Conservation (phyloP, 2,888 invertebrate genomes). For the Brachypterus glaber region DNA sequence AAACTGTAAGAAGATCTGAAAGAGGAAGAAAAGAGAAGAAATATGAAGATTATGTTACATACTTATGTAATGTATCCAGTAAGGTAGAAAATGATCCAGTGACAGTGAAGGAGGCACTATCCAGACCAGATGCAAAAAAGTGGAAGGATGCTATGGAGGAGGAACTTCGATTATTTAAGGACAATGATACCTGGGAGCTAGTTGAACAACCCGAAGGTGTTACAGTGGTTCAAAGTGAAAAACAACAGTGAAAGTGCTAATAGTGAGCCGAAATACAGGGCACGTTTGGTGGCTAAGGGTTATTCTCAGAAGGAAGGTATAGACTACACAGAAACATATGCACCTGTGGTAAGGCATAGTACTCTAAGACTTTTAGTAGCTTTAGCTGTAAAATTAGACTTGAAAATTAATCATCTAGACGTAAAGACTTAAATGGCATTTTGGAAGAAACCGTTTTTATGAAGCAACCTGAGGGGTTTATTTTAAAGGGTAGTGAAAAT, state of each 20-base stretch:
- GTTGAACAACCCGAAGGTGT: constrained; percentile 17
- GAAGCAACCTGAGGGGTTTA: constrained; percentile 19
- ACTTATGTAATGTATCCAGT: constrained; percentile 10
- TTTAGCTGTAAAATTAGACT: constrained; percentile 14
- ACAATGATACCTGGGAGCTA: constrained; percentile 27
- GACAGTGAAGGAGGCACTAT: constrained; percentile 22
- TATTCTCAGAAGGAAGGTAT: constrained; percentile 17
- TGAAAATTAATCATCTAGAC: constrained; percentile 19
- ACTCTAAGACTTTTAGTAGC: constrained; percentile 21
- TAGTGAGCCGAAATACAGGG: constrained; percentile 17
- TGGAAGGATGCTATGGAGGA: constrained; percentile 25
- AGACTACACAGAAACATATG: constrained; percentile 22
- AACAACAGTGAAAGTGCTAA: too few species aligned
- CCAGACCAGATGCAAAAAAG: constrained; percentile 19
- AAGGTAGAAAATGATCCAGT: constrained; percentile 12
- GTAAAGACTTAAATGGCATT: constrained; percentile 25
- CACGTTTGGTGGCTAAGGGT: constrained; percentile 14
- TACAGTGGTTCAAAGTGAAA: constrained; percentile 17
- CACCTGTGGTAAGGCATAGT: constrained; percentile 21
- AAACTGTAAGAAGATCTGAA: constrained; percentile 17
- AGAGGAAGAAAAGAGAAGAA: constrained; percentile 18
- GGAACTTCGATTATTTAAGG: constrained; percentile 23
- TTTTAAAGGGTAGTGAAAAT: constrained; percentile 11
- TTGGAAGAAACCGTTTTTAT: constrained; percentile 22
- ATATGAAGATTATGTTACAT: constrained; percentile 21